Evolutionary conservation across 1,140 invertebrate species (phyloP).

Genomic region (Prorops nasuta): DNA sequence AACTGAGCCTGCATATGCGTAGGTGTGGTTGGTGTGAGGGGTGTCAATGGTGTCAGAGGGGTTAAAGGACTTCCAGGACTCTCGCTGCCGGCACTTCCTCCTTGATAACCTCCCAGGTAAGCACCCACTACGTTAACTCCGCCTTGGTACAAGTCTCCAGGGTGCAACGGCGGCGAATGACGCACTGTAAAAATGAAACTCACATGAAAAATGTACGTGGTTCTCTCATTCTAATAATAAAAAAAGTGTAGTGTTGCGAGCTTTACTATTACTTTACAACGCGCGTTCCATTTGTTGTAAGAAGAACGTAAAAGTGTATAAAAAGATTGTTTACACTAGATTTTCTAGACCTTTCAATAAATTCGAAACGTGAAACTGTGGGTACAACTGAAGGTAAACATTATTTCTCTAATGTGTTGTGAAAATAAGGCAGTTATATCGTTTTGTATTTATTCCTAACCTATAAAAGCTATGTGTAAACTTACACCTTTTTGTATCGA

Average conservation of each 20-base stretch:
- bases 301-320: no score
- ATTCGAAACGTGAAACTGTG: no score
- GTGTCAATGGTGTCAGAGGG: conserved; percentile 39
- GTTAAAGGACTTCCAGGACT: conserved; percentile 43
- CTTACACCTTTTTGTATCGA: no score
- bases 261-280: no score
- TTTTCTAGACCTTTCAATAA: no score
- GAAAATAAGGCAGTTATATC: no score
- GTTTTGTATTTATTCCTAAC: no score
- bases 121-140: conserved; percentile 35
- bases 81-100: conserved; percentile 39
- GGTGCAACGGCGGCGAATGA: conserved; percentile 40
- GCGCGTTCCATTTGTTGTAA: no score
- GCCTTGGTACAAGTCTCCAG: conserved; percentile 33
- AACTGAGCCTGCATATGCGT: conserved; percentile 41
- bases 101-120: conserved; percentile 41
- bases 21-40: conserved; percentile 41
- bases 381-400: no score
- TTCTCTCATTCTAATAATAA: not conserved
- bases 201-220: not conserved
- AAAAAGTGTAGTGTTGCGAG: not conserved
- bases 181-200: conserved; percentile 37
- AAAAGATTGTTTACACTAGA: no score
- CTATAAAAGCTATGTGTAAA: no score
- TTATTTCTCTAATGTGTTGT: no score